A percentile compares a stretch with the other conserved stretches of the same genome.
These are phyloP conservation scores for Drosophila rufa DNA, from an alignment of 1,140 invertebrate species.

Conservation along the genomic window DNA sequence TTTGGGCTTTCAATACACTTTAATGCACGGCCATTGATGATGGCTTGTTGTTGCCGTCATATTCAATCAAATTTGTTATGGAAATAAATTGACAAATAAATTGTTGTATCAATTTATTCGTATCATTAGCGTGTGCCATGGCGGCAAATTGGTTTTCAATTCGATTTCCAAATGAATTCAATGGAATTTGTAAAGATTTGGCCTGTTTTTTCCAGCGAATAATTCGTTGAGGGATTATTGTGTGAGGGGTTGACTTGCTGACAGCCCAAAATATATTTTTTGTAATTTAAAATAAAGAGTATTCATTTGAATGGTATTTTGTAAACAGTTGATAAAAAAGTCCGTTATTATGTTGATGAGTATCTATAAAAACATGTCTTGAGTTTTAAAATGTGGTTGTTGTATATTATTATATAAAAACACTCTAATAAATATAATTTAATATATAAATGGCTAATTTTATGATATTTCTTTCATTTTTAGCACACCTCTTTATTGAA, in stretches of 20 bases:
- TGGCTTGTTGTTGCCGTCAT: slow-evolving; percentile 51
- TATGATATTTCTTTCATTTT: background rate
- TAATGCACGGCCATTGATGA: slow-evolving; percentile 33
- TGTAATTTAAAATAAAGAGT: background rate
- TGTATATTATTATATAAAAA: background rate
- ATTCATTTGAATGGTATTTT: too few relatives aligned
- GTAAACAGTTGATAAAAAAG: too few relatives aligned
- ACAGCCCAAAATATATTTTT: background rate
- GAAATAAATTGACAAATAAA: slow-evolving; percentile 76
- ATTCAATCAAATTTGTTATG: slow-evolving; percentile 76
- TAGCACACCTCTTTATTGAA: background rate
- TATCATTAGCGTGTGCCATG: slow-evolving; percentile 25
- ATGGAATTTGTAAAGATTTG: slow-evolving; percentile 42
- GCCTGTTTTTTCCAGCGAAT: background rate
- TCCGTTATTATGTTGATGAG: too few relatives aligned
- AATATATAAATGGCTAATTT: background rate
- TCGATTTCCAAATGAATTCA: slow-evolving; percentile 42
- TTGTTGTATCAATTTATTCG: slow-evolving; percentile 59
- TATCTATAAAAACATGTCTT: too few relatives aligned
- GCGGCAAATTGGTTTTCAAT: slow-evolving; percentile 54
- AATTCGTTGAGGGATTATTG: slow-evolving; percentile 17
- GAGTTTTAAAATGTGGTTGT: too few relatives aligned
- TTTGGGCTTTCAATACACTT: slow-evolving; percentile 19
- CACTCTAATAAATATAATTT: background rate
- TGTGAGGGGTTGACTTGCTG: slow-evolving; percentile 3